A percentile compares a stretch with the other conserved stretches of the same genome.
Evolutionary conservation across 2,113 vertebrate species (phyloP).

Genomic region (Eulemur macaco): DNA sequence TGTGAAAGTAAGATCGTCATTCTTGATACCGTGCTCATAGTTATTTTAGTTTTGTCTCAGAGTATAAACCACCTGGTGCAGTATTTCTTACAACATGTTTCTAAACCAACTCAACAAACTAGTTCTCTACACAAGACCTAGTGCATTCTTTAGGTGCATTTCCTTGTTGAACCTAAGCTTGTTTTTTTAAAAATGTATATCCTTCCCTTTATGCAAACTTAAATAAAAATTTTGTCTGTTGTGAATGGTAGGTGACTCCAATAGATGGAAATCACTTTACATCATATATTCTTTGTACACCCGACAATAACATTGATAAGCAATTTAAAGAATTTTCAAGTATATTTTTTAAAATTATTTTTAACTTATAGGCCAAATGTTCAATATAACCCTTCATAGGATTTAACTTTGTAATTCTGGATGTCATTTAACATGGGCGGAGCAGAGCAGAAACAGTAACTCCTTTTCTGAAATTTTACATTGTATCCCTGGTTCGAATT

Average conservation of each 20-base stretch:
- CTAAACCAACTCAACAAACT: background rate
- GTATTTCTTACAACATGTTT: background rate
- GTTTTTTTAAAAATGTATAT: background rate
- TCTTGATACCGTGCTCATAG: background rate
- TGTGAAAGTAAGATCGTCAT: background rate
- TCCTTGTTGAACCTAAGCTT: background rate
- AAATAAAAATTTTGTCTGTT: background rate
- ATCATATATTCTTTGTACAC: background rate
- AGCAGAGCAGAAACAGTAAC: background rate
- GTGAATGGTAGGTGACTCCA: background rate
- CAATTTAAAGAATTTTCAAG: background rate
- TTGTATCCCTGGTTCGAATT: background rate
- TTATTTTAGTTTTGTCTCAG: background rate
- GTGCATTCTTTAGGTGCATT: background rate
- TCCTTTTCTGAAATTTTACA: background rate
- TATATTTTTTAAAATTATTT: background rate
- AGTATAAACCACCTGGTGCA: background rate
- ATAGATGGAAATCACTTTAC: background rate
- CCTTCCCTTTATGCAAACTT: background rate
- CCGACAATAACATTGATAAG: background rate
- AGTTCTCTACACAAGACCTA: too few species aligned
- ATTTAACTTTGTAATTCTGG: background rate
- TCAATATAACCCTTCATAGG: background rate
- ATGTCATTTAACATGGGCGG: background rate
- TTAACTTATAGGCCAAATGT: background rate